Conservation (phyloP, 2,888 invertebrate genomes). For the Chorisops tibialis region DNA sequence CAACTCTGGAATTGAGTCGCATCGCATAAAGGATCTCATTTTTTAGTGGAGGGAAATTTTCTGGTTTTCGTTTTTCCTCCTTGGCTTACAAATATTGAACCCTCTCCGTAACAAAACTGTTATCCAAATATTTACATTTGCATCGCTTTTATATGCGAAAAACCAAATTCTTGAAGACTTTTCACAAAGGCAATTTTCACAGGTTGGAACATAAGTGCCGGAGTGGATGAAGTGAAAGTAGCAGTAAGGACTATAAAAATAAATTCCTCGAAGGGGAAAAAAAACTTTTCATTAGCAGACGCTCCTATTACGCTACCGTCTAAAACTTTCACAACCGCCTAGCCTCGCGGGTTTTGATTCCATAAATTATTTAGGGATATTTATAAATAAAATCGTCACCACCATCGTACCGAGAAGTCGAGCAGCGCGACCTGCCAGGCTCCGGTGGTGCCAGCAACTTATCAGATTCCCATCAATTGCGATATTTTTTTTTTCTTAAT, state of each 20-base stretch:
- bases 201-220: background rate
- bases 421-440: background rate
- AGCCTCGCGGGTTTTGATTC: too few species aligned
- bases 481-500: constrained; percentile 5
- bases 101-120: background rate
- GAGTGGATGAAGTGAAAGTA: background rate
- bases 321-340: too few species aligned
- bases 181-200: background rate
- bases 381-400: too few species aligned
- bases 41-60: background rate
- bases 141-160: background rate
- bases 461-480: constrained; percentile 20
- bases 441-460: background rate
- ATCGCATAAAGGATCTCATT: background rate
- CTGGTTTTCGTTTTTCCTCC: background rate
- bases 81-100: background rate
- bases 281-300: too few species aligned
- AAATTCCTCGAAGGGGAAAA: too few species aligned
- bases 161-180: constrained; percentile 5
- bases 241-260: background rate
- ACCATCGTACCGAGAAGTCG: background rate
- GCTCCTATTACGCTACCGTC: too few species aligned
- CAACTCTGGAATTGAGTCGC: background rate
- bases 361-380: too few species aligned
- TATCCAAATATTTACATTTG: constrained; percentile 11